These are phyloP conservation scores for Phaenicophaeus curvirostris DNA, from an alignment of 2,797 vertebrate species.

Conservation along the genomic window DNA sequence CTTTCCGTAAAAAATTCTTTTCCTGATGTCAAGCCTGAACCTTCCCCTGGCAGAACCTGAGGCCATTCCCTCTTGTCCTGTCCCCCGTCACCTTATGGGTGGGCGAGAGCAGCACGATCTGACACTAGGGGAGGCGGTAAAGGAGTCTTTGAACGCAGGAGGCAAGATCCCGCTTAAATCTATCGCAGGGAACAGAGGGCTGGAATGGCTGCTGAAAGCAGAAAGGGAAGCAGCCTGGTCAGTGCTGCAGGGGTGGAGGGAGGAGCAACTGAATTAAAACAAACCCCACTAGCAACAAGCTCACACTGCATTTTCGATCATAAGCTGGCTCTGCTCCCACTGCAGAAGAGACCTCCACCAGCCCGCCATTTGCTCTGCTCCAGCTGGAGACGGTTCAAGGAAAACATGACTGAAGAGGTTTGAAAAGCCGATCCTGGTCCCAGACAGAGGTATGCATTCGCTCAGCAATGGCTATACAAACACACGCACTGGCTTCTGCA, in stretches of 20 bases:
- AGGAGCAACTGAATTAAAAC: background rate
- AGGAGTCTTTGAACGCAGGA: accelerated
- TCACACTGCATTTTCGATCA: accelerated
- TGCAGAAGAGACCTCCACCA: background rate
- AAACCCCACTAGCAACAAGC: background rate
- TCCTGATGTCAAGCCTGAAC: too few species aligned
- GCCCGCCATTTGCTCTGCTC: background rate
- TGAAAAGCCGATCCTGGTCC: background rate
- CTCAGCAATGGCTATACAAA: background rate
- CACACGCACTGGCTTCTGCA: background rate
- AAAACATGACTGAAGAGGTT: background rate
- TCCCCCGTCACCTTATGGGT: background rate
- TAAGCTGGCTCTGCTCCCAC: background rate
- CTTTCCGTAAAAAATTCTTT: too few species aligned
- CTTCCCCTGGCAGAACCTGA: too few species aligned
- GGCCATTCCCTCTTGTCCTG: too few species aligned
- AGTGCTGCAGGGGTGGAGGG: background rate
- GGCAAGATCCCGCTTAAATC: background rate
- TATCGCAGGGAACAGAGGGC: accelerated
- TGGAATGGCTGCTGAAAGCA: accelerated
- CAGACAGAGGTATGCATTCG: background rate
- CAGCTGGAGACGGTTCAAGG: background rate
- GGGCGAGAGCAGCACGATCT: background rate
- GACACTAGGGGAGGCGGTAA: background rate
- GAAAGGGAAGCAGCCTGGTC: background rate